Percentiles rank a stretch among this genome's conserved stretches.
These are phyloP conservation scores for Alaudala cheleensis DNA, from an alignment of 2,113 vertebrate species.

Conservation along the genomic window DNA sequence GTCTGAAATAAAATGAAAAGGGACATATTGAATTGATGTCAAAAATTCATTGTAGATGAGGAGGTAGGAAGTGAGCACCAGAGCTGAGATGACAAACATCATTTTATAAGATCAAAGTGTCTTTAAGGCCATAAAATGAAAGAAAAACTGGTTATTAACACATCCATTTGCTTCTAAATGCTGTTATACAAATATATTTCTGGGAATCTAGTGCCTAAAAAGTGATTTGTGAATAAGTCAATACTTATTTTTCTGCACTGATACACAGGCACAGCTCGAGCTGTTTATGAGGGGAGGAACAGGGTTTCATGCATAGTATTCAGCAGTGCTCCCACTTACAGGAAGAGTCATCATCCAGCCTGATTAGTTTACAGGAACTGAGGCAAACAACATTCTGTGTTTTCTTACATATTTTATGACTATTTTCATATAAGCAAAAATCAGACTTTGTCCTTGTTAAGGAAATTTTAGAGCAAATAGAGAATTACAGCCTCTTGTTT, in stretches of 20 bases:
- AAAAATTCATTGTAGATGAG: background rate
- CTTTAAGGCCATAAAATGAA: slow-evolving; percentile 16
- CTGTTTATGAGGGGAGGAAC: slow-evolving; percentile 26
- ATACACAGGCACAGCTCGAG: background rate
- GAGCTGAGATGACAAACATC: background rate
- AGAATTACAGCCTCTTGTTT: background rate
- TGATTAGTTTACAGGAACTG: slow-evolving; percentile 3
- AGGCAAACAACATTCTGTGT: background rate
- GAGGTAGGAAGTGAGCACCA: background rate
- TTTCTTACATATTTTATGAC: background rate
- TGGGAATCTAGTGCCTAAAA: slow-evolving; percentile 21
- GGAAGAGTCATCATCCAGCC: slow-evolving; percentile 12
- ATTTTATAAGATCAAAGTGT: background rate
- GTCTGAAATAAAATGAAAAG: background rate
- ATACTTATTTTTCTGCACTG: background rate
- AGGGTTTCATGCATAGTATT: background rate
- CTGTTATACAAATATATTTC: background rate
- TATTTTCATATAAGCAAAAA: background rate
- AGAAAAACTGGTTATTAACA: background rate
- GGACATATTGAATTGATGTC: background rate
- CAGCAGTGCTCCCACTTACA: slow-evolving; percentile 17
- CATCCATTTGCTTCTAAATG: background rate
- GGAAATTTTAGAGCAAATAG: background rate
- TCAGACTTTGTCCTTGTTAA: background rate
- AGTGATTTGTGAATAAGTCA: slow-evolving; percentile 27